Evolutionary conservation across 2,113 vertebrate species (phyloP), one percentile per base, ranked within the genome.

Genomic region (Otus sunia): DNA sequence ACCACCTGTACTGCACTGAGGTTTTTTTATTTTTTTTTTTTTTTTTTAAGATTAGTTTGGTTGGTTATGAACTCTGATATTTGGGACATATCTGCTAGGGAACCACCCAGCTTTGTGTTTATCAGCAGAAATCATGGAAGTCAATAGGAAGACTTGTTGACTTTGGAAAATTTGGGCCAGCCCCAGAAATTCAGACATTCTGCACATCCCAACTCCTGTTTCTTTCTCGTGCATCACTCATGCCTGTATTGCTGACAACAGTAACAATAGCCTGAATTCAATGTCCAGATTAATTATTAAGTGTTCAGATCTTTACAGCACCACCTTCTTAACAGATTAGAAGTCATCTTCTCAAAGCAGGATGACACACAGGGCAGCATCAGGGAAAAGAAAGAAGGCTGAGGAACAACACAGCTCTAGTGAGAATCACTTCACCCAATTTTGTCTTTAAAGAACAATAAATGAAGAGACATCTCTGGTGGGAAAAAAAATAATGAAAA

Each of bases 301-400:
- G 87, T 41, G 81, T 69, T 97, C 95, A 73, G 90, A 94, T 95
- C 96, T 95, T 90, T 93, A 79, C 2, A 92, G 76, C 83, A 92
- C 75, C 86, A 63, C 83, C 83, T 95, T 91, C 92, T 95, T 95
- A 95, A 90, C 89, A 96, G 93, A 95, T 96, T 55, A 95, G 86
- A 96, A 96, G 96, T 96, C 93, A 92, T 60, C 91, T 82, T 85
- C 93, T 95, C 93, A 95, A 97, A 94, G 96, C 95, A 93, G 75
- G 77, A 72, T 90, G 95, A 96, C 96, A 96, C 74, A 66, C 0
- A 91, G 94, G 90, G 96, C 87, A 94, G 89, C 89, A 79, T 71
- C 75, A 62, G 94, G 82, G 88, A 82, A 94, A 94, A 95, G 90
- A 95, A 95, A 93, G 89, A 88, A 68, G 92, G 81, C 30, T 79